phyloP scores from a whole-genome alignment of 2,113 vertebrate species.

The Geococcyx californianus region DNA sequence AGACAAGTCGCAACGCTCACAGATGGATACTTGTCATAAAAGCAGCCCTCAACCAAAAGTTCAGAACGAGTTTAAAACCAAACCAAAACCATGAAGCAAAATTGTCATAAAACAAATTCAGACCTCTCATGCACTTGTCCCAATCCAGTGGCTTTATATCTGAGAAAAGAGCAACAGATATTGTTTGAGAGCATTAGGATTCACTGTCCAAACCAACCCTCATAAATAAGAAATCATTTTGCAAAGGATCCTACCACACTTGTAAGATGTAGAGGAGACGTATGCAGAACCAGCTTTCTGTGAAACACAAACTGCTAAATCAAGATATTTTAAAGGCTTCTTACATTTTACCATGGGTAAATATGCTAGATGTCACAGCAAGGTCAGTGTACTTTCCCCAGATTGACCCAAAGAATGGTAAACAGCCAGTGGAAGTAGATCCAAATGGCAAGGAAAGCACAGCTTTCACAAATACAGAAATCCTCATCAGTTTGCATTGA shows the following conservation, averaged over 20 bases:
- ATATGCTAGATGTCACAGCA: not conserved
- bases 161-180: not conserved
- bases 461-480: not conserved
- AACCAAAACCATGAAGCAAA: not conserved
- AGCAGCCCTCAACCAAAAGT: accelerated
- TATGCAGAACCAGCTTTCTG: not conserved
- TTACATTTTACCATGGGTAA: not conserved
- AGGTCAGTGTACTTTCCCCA: not conserved
- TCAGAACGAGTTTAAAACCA: not conserved
- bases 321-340: not conserved
- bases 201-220: not conserved
- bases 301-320: not conserved
- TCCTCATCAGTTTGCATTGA: not conserved
- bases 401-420: not conserved
- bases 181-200: not conserved
- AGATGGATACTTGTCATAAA: not conserved
- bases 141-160: not conserved
- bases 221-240: not conserved
- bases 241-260: not conserved
- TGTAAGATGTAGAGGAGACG: not conserved
- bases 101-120: not conserved
- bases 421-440: not conserved
- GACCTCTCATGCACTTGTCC: not conserved
- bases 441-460: not conserved
- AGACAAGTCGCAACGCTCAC: not conserved